Base-by-base conservation (phyloP, 2,888 invertebrate species). In the Ophion obscuratus region DNA sequence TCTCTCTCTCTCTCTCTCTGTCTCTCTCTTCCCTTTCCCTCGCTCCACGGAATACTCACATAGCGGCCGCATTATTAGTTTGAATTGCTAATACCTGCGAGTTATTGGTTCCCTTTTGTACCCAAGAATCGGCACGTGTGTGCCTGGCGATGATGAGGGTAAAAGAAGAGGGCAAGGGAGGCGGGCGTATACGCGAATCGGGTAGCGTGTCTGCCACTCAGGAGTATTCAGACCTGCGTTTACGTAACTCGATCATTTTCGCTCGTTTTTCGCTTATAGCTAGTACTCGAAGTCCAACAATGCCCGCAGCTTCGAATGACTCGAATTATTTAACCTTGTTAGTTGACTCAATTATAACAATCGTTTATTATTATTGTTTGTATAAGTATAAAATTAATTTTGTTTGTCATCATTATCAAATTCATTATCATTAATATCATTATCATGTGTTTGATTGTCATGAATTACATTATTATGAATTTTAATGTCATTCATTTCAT, bases 61-160 rank as follows among this genome's bases (percentile, higher is more conserved):
- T 83, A 71, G 80, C 57, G 66, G 71, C 83, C 62, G 86, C 83
- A 83, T 86, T 83, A 86, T 86, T 83, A 86, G 83, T 86, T 81
- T 83, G 80, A 83, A 85, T 86, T 83, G 83, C 80, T 86, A 86
- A 85, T 80, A 80, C 79, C 79, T 80, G 80, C 53, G 80, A 80
- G 80, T 86, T 86, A 86, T 83, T 77, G 83, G 80, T 74, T 86
- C 83, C 81, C 83, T 83, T 86, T 83, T 83, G 80, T 86, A 24
- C 47, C n/a, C 77, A 75, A 59, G 40, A 66, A 76, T 78, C 71
- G 73, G 86, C 77, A 74, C 84, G 80, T 83, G 84, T 66, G 62
- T 73, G 66, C 40, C 40, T 40, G 40, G 9, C 6, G 75, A 68
- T 47, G 61, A 27, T 36, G 73, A 74, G 73, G 27, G 61, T 7